Conservation (phyloP, 2,888 invertebrate genomes). For the Drosophila melanosoma region DNA sequence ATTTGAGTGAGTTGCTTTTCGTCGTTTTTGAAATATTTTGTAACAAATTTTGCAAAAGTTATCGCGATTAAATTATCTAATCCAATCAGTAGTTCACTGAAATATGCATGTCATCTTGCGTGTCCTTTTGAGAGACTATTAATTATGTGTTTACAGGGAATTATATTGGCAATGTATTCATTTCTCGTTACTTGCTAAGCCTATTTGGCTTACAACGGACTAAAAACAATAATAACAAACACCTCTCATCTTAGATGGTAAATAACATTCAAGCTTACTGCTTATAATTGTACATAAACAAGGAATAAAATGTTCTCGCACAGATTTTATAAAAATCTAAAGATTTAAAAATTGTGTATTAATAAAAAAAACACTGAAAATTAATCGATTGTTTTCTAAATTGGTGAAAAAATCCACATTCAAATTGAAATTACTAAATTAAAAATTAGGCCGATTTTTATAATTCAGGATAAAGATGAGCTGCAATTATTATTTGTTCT, state of each 20-base stretch:
- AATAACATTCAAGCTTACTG: not conserved
- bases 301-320: not conserved
- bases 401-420: not conserved
- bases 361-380: too few species aligned
- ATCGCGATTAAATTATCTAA: conserved; percentile 21
- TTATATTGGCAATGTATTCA: not conserved
- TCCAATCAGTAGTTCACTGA: conserved; percentile 5
- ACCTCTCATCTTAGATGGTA: not conserved
- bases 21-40: conserved; percentile 16
- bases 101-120: not conserved
- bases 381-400: not conserved
- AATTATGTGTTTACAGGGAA: conserved; percentile 9
- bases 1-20: conserved; percentile 35
- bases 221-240: not conserved
- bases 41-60: conserved; percentile 6
- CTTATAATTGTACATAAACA: not conserved
- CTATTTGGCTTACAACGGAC: not conserved
- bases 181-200: not conserved
- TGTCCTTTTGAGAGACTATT: conserved; percentile 20
- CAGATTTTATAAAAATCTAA: not conserved
- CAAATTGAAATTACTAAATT: not conserved
- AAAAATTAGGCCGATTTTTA: not conserved
- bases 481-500: not conserved
- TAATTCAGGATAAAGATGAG: not conserved
- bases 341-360: too few species aligned